Evolutionary conservation across 2,797 vertebrate genomes (phyloP).

Genomic region (Trematomus bernacchii): DNA sequence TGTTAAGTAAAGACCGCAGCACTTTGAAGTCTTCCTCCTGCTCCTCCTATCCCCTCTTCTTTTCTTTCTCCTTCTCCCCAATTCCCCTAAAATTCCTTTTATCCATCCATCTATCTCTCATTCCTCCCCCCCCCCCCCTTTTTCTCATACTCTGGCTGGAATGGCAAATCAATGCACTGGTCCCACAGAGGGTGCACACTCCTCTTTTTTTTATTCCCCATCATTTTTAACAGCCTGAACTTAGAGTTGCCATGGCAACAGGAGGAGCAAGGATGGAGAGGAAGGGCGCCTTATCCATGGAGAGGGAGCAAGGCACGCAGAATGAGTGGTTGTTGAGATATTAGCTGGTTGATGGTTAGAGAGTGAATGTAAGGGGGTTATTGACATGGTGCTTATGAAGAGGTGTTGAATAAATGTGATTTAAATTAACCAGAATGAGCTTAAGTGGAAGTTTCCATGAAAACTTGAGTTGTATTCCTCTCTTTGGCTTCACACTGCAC

Average conservation of each 20-base stretch:
- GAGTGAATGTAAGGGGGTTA: conserved; percentile 38
- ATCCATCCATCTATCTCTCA: conserved; percentile 60
- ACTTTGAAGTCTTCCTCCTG: conserved; percentile 75
- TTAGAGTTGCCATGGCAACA: conserved; percentile 88
- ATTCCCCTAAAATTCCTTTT: conserved; percentile 46
- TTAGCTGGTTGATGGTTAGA: conserved; percentile 44
- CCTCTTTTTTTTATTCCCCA: conserved; percentile 65
- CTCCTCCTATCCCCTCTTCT: conserved; percentile 37
- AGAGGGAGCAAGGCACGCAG: conserved; percentile 47
- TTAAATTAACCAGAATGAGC: conserved; percentile 46
- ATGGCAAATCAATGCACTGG: conserved; percentile 72
- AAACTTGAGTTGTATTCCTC: conserved; percentile 22
- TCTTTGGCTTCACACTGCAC: conserved; percentile 10
- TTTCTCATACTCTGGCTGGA: conserved; percentile 48
- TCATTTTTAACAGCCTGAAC: conserved; percentile 85
- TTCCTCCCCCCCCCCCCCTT: conserved; percentile 13
- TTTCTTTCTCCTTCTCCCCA: conserved; percentile 41
- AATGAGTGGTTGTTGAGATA: conserved; percentile 43
- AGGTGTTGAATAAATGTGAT: conserved; percentile 48
- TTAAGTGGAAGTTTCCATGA: conserved; percentile 25
- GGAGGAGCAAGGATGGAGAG: conserved; percentile 75
- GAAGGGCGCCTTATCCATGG: conserved; percentile 67
- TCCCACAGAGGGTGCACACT: conserved; percentile 69
- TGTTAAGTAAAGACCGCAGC: conserved; percentile 73
- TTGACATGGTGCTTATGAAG: conserved; percentile 33